phyloP scores from a whole-genome alignment of 2,888 invertebrate species.

The Tortricodes alternella region DNA sequence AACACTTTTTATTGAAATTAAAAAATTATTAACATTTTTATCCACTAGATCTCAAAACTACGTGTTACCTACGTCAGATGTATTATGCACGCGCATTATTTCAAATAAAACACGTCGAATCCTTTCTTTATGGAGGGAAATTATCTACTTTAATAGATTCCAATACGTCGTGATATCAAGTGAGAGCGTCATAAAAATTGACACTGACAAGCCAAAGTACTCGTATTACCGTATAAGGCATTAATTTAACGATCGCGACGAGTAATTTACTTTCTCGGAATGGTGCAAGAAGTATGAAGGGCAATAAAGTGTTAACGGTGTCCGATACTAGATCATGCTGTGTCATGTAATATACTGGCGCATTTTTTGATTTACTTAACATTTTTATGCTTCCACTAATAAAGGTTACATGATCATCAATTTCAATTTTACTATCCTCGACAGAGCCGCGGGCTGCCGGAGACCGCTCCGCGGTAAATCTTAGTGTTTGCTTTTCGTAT shows the following conservation, averaged over 20 bases:
- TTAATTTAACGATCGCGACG: conserved; percentile 74
- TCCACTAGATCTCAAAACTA: conserved; percentile 1
- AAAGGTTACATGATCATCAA: conserved; percentile 77
- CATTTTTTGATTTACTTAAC: conserved; percentile 66
- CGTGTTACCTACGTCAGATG: not conserved
- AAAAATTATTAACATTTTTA: conserved; percentile 37
- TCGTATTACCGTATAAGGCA: conserved; percentile 72
- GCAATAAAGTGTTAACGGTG: conserved; percentile 73
- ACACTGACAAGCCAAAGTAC: conserved; percentile 68
- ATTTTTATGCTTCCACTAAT: conserved; percentile 71
- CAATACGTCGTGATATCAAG: conserved; percentile 55
- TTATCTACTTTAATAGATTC: conserved; percentile 40
- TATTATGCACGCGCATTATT: conserved; percentile 25
- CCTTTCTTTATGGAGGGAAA: conserved; percentile 35
- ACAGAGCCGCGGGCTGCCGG: conserved; percentile 56
- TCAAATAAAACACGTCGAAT: conserved; percentile 29
- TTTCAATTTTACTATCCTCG: conserved; percentile 71
- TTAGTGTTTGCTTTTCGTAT: conserved; percentile 52
- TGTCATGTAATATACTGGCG: conserved; percentile 43
- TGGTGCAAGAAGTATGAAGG: conserved; percentile 69
- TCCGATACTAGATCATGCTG: conserved; percentile 49
- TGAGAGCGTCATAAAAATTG: conserved; percentile 73
- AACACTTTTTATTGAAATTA: conserved; percentile 39
- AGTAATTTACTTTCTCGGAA: conserved; percentile 77
- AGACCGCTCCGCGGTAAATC: conserved; percentile 59